Evolutionary conservation across 2,113 vertebrate genomes (phyloP).

Genomic region (Calidris pugnax): DNA sequence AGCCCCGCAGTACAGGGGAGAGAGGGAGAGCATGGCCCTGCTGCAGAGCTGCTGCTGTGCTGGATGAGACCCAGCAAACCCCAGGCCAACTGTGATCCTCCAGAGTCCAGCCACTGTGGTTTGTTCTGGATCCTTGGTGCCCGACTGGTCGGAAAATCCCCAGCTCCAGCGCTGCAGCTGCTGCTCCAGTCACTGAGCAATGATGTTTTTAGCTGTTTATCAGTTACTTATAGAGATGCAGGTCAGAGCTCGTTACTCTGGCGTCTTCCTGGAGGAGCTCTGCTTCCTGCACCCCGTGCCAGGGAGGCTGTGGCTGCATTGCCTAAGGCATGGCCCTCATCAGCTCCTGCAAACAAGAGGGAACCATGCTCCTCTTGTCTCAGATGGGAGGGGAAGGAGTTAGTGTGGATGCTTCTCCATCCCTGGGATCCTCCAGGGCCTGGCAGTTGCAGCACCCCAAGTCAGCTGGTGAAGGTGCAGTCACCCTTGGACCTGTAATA

Average conservation of each 20-base stretch:
- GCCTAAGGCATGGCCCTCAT: not conserved
- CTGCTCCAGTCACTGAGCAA: not conserved
- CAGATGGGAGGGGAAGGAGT: not conserved
- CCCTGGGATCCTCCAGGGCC: not conserved
- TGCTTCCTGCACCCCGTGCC: slow-evolving; percentile 32
- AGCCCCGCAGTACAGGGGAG: not conserved
- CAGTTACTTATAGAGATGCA: not conserved
- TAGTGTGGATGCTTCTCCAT: not conserved
- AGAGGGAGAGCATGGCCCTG: not conserved
- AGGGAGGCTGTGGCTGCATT: not conserved
- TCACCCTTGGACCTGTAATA: not conserved
- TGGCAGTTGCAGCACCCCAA: not conserved
- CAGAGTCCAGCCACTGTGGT: not conserved
- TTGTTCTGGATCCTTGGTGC: not conserved
- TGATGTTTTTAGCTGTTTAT: slow-evolving; percentile 5
- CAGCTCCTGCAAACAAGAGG: not conserved
- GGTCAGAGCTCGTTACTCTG: slow-evolving; percentile 22
- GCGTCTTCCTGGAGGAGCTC: not conserved
- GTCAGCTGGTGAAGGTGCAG: not conserved
- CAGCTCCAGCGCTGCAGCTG: not conserved
- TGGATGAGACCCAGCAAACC: not conserved
- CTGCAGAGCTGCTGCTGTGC: not conserved
- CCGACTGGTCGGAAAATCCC: not conserved
- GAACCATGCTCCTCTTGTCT: not conserved
- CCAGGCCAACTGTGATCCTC: not conserved